Evolutionary conservation across 35 echinoderm and acorn worm species (phyloP).

Genomic region (Apostichopus japonicus): DNA sequence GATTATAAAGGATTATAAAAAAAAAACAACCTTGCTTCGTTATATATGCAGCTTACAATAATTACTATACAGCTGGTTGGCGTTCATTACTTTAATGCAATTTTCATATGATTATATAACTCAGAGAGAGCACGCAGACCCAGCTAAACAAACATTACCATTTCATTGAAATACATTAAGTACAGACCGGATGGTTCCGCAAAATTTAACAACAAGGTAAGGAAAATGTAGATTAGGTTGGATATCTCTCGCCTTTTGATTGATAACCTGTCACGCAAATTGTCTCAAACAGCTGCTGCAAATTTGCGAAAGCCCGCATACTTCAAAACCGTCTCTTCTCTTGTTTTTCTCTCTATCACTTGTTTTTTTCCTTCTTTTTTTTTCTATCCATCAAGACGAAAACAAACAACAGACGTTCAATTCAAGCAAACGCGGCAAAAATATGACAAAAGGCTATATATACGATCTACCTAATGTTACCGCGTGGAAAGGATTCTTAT

Average conservation of each 20-base stretch:
- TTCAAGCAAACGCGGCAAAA: background rate
- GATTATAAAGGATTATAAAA: no score
- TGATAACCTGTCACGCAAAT: background rate
- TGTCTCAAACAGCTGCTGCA: background rate
- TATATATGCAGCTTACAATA: no score
- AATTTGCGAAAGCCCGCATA: background rate
- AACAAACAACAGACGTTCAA: background rate
- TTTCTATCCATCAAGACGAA: background rate
- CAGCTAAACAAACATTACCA: background rate
- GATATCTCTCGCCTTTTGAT: background rate
- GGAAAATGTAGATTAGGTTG: background rate
- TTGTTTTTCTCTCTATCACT: background rate
- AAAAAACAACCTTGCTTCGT: no score
- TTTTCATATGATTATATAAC: background rate
- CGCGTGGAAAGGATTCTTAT: no score
- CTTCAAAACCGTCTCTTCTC: background rate
- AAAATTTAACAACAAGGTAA: background rate
- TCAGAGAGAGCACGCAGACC: background rate
- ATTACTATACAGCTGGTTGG: no score
- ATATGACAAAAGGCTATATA: background rate
- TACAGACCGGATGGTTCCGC: background rate
- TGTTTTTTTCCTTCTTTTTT: background rate
- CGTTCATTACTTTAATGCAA: no score
- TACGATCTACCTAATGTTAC: no score
- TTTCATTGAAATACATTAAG: background rate